These are phyloP conservation scores for Scalopus aquaticus DNA, from an alignment of 2,113 vertebrate genomes.

Conservation along the genomic window DNA sequence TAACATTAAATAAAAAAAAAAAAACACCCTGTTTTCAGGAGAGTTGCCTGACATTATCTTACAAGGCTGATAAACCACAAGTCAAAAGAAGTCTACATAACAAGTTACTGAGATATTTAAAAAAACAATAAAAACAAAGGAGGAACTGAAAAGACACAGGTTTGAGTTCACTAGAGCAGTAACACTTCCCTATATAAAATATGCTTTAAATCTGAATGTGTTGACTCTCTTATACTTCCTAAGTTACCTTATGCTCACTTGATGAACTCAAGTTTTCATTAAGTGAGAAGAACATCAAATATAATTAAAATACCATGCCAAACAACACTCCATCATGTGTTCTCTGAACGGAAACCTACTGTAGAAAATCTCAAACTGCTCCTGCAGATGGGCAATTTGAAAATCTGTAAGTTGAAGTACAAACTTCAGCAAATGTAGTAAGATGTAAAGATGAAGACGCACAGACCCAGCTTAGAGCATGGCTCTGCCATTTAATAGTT, in stretches of 20 bases:
- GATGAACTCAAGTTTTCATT: background rate
- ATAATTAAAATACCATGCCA: background rate
- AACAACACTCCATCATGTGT: background rate
- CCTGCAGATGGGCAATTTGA: background rate
- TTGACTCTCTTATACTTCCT: background rate
- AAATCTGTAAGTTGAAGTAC: background rate
- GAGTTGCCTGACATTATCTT: background rate
- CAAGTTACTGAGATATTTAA: slow-evolving; percentile 37
- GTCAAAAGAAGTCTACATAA: slow-evolving; percentile 7
- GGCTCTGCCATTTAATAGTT: background rate
- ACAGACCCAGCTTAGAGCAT: background rate
- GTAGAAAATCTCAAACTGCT: background rate
- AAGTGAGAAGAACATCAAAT: background rate
- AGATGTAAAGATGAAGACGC: background rate
- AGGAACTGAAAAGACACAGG: slow-evolving; percentile 15
- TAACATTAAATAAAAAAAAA: slow-evolving; percentile 8
- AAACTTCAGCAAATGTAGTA: background rate
- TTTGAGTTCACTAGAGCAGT: slow-evolving; percentile 6
- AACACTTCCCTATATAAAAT: background rate
- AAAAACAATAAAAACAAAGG: slow-evolving; percentile 34
- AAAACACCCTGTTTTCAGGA: background rate
- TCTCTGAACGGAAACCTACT: background rate
- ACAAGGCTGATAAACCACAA: background rate
- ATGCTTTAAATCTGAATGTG: background rate
- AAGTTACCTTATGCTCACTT: background rate